A percentile compares a stretch with the other conserved stretches of the same genome.
phyloP scores from a whole-genome alignment of 1,140 invertebrate species.

The Lepidurus couesii region DNA sequence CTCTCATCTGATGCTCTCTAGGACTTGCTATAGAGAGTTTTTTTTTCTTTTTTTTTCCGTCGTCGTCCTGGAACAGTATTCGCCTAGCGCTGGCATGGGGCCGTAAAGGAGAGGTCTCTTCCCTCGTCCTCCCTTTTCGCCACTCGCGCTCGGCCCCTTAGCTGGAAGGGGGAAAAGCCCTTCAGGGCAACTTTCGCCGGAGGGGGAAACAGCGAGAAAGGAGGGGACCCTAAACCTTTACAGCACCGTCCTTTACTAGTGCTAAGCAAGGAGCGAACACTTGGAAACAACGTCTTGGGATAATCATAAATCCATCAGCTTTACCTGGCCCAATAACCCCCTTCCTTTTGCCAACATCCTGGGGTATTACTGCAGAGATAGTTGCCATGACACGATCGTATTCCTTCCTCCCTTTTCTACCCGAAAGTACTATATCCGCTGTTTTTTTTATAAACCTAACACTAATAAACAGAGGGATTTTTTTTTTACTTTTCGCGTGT shows the following conservation, averaged over 20 bases:
- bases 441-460: no score
- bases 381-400: constrained; percentile 21
- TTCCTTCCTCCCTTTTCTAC: neutral
- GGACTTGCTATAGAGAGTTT: neutral
- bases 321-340: neutral
- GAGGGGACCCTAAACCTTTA: neutral
- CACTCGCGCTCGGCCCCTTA: neutral
- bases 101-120: neutral
- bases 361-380: neutral
- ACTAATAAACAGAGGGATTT: no score
- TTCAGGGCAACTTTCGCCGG: no score
- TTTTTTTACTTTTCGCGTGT: no score
- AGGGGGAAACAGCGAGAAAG: neutral
- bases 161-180: neutral
- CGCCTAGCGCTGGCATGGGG: neutral
- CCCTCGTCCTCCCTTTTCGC: neutral
- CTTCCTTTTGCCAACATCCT: neutral
- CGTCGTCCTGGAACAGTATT: neutral
- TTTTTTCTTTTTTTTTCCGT: neutral
- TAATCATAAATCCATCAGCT: constrained; percentile 15
- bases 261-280: neutral
- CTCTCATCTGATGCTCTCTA: neutral
- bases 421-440: neutral
- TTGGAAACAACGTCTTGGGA: constrained; percentile 6
- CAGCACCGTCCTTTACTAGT: neutral